phyloP scores from a whole-genome alignment of 2,113 vertebrate genomes.

The Rostratula benghalensis region DNA sequence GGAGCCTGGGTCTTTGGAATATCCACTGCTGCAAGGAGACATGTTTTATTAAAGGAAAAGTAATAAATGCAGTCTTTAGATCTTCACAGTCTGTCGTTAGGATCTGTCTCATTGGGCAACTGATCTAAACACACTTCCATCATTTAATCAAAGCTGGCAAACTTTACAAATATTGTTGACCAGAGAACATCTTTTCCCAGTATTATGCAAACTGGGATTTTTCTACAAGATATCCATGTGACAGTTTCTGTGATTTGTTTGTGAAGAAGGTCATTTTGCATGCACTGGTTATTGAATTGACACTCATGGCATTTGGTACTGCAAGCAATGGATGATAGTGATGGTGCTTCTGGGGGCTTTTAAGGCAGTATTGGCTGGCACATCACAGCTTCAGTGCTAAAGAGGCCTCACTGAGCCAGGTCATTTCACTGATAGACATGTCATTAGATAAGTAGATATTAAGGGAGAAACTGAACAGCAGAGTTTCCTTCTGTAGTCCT shows the following conservation, averaged over 20 bases:
- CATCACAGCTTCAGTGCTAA: neutral
- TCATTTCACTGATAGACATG: neutral
- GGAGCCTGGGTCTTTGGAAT: neutral
- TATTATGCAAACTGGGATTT: neutral
- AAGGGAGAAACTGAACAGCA: neutral
- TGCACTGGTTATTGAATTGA: constrained; percentile 16
- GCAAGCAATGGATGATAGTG: neutral
- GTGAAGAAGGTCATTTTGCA: neutral
- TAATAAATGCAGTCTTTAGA: neutral
- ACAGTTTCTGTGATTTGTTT: neutral
- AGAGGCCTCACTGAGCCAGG: neutral
- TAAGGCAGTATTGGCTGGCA: neutral
- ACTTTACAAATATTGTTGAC: neutral
- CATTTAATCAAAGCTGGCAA: constrained; percentile 14
- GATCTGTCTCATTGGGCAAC: neutral
- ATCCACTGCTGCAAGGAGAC: neutral
- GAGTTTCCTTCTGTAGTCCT: neutral
- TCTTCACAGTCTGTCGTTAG: neutral
- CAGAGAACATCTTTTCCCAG: neutral
- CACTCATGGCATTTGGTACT: neutral
- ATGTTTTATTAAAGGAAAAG: neutral
- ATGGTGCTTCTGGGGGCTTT: neutral
- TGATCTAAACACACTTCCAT: neutral
- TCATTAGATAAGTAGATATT: neutral
- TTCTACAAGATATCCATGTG: neutral